These are phyloP conservation scores for Tetraodon nigroviridis DNA, from an alignment of 2,113 vertebrate species.

Conservation along the genomic window DNA sequence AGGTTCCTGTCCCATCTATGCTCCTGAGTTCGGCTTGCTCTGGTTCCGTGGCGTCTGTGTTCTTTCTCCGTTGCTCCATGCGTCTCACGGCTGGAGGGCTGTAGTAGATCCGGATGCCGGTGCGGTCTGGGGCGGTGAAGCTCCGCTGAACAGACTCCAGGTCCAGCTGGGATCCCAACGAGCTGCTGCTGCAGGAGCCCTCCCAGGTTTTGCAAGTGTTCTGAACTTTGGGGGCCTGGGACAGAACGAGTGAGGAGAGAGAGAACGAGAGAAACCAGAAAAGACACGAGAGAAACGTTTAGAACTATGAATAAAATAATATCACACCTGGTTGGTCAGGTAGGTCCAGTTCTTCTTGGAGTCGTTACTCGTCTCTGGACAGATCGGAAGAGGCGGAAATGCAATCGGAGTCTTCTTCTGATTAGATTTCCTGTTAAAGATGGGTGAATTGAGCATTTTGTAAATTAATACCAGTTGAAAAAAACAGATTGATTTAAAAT, in stretches of 20 bases:
- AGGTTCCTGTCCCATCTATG: not conserved
- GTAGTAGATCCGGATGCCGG: constrained; percentile 94
- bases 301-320: not conserved
- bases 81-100: constrained; percentile 88
- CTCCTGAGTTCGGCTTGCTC: constrained; percentile 1
- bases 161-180: constrained; percentile 67
- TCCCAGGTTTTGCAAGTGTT: constrained; percentile 81
- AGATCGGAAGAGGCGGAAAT: constrained; percentile 53
- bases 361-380: constrained; percentile 61
- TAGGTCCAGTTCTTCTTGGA: constrained; percentile 78
- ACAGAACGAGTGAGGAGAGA: not conserved
- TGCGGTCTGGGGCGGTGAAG: constrained; percentile 91
- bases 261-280: not conserved
- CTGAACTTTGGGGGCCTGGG: constrained; percentile 55
- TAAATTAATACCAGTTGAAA: not conserved
- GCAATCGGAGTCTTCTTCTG: constrained; percentile 52
- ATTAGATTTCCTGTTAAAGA: constrained; percentile 68
- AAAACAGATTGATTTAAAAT: not conserved
- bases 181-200: constrained; percentile 68
- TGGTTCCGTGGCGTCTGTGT: constrained; percentile 23
- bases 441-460: not conserved
- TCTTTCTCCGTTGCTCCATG: constrained; percentile 66
- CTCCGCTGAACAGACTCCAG: constrained; percentile 87
- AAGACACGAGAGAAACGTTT: not conserved
- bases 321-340: constrained; percentile 72